phyloP scores from a whole-genome alignment of 2,888 invertebrate genomes.

The Griposia aprilina region DNA sequence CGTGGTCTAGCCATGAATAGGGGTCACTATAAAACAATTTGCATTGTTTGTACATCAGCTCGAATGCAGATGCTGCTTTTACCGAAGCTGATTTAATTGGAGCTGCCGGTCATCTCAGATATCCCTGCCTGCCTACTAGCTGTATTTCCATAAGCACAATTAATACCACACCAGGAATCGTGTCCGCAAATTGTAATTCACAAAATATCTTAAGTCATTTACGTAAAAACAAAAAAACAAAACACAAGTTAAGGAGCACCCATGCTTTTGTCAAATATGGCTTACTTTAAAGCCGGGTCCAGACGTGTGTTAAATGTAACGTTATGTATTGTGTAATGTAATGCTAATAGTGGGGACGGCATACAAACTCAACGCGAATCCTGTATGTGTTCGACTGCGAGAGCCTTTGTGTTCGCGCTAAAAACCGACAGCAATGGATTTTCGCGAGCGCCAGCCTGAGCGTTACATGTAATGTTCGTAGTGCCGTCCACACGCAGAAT shows the following conservation, averaged over 20 bases:
- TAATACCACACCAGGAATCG: neutral
- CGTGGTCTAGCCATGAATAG: neutral
- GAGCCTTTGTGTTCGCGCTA: too few relatives aligned
- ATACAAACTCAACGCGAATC: neutral
- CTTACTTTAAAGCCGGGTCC: neutral
- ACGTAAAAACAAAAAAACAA: constrained; percentile 6
- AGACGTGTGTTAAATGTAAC: neutral
- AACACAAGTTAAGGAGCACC: neutral
- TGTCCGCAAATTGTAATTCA: neutral
- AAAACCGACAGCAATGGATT: too few relatives aligned
- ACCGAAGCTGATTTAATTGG: neutral
- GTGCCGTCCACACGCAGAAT: neutral
- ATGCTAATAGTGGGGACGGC: neutral
- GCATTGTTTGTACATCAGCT: neutral
- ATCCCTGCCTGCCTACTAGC: neutral
- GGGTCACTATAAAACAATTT: neutral
- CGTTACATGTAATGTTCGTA: too few relatives aligned
- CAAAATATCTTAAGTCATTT: neutral
- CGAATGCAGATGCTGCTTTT: neutral
- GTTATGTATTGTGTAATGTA: neutral
- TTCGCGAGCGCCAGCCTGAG: too few relatives aligned
- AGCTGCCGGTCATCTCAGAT: neutral
- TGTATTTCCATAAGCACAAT: too few relatives aligned
- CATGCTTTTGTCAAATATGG: constrained; percentile 12
- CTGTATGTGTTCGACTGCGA: too few relatives aligned